Conservation (phyloP, 2,113 vertebrate genomes). For the Campylomormyrus tamandua region DNA sequence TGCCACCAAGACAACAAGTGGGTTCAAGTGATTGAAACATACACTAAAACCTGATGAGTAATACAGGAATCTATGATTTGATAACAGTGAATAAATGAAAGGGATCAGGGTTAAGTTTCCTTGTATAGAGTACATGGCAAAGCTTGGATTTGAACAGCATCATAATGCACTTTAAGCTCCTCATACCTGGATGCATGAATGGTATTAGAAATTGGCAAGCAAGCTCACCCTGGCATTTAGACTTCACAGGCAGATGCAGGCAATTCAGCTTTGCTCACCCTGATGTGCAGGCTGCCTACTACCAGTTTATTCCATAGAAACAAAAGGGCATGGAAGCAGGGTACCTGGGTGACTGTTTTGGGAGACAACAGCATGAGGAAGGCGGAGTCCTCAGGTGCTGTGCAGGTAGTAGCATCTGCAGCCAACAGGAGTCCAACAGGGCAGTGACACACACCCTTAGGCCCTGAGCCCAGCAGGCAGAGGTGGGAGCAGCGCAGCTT, state of each 20-base stretch:
- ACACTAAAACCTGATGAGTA: neutral
- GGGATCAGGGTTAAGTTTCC: neutral
- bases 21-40: neutral
- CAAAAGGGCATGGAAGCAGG: neutral
- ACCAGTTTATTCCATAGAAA: neutral
- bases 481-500: conserved; percentile 66
- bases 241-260: neutral
- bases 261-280: neutral
- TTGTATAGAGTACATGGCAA: neutral
- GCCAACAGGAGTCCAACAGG: conserved; percentile 60
- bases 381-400: conserved; percentile 49
- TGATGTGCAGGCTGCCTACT: neutral
- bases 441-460: conserved; percentile 66
- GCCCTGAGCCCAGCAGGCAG: conserved; percentile 65
- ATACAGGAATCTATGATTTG: neutral
- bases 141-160: neutral
- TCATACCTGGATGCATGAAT: neutral
- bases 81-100: neutral
- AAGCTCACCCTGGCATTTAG: neutral
- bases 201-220: neutral
- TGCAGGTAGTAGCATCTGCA: conserved; percentile 58
- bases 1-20: neutral
- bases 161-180: neutral
- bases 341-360: conserved; percentile 63
- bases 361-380: conserved; percentile 67